Base-by-base conservation (phyloP, 2,113 vertebrate genomes). In the Narcine bancroftii region DNA sequence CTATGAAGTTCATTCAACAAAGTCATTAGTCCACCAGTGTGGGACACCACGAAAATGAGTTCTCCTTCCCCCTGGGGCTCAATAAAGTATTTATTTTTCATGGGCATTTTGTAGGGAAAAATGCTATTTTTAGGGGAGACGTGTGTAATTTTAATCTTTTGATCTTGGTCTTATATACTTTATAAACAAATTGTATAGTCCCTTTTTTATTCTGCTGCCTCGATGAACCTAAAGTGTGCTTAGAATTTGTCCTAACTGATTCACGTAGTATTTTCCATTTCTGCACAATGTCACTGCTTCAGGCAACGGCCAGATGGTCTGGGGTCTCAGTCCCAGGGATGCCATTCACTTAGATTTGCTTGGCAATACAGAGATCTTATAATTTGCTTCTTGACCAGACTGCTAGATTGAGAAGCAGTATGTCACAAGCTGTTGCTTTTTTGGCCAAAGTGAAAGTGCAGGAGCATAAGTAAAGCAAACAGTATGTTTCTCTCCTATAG, bases 1-100 rank as follows among this genome's bases (percentile, higher is more conserved):
- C 93, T 92, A 92, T 89, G 79, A 92, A 94, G 69, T 83, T 92
- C 92, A 94, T 92, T 33, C 69, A 94, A 79, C 93, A 92, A 94
- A 92, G 92, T 71, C 93, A 92, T 93, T 93, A 92, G 93, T 93
- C 45, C 92, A 79, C 63, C 47, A 53, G 91, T 92, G 92, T 89
- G 75, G 85, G 92, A 92, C 91, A 77, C 77, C 65, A 89, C 79
- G 72, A 92, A 92, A 92, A 92, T 92, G 65, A 93, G 93, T 92
- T 89, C 93, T 92, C 93, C 92, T 91, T 66, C 42, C 89, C 89
- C 89, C 69, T 69, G 89, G 39, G 89, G 89, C 89, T 33, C 36
- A 29, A 69, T 69, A 91, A 91, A 91, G n/a, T 91, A 91, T 69
- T 91, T 69, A 91, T 69, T 91, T 91, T 71, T 69, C 65, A 69